phyloP scores from a whole-genome alignment of 1,140 invertebrate genomes.

The Prorops nasuta region DNA sequence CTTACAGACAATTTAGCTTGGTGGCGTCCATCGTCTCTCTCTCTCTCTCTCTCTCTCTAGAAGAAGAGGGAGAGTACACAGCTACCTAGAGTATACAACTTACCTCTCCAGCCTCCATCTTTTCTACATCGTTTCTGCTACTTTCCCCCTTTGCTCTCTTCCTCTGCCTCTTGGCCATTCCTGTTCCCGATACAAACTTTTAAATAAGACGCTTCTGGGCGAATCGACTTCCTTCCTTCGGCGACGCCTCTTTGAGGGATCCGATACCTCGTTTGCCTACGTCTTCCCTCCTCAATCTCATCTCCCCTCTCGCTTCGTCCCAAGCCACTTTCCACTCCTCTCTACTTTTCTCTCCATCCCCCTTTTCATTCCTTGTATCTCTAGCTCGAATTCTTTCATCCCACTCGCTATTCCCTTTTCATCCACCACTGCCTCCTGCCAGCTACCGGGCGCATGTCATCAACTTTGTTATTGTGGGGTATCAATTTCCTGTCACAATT shows the following conservation, averaged over 20 bases:
- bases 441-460: constrained; percentile 34
- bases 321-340: constrained; percentile 12
- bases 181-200: constrained; percentile 49
- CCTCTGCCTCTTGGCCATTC: constrained; percentile 11
- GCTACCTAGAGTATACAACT: too few species aligned
- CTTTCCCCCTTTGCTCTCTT: not conserved
- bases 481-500: constrained; percentile 34
- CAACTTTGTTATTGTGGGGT: constrained; percentile 40
- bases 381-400: not conserved
- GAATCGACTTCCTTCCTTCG: constrained; percentile 43
- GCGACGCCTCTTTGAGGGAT: constrained; percentile 34
- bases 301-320: constrained; percentile 1
- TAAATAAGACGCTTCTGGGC: constrained; percentile 49
- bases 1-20: constrained; percentile 48
- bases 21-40: constrained; percentile 27
- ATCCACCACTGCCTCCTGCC: not conserved
- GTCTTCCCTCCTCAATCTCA: not conserved
- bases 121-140: constrained; percentile 28
- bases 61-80: too few species aligned
- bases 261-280: constrained; percentile 17
- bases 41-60: too few species aligned
- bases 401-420: not conserved
- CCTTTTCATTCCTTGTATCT: too few species aligned
- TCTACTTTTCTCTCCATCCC: not conserved
- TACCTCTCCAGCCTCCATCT: too few species aligned